Percentiles rank a stretch among this genome's conserved stretches.
Conservation (phyloP, 2,888 invertebrate genomes). For the Drosophila dives region DNA sequence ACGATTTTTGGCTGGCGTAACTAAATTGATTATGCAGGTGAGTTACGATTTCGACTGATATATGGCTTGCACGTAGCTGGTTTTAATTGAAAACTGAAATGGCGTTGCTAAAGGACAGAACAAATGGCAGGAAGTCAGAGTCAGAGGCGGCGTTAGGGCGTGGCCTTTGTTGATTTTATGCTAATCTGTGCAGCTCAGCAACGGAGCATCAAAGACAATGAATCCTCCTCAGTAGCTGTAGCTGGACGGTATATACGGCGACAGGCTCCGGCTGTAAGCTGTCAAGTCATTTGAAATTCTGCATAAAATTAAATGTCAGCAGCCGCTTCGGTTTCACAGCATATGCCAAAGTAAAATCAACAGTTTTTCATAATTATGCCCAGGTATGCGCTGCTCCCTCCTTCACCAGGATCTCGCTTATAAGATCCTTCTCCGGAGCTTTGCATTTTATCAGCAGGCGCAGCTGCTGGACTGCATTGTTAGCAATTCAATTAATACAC, state of each 20-base stretch:
- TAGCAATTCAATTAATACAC: constrained; percentile 64
- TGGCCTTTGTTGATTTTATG: constrained; percentile 68
- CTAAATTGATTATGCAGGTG: constrained; percentile 71
- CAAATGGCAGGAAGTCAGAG: constrained; percentile 23
- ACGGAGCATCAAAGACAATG: constrained; percentile 54
- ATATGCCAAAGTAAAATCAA: constrained; percentile 73
- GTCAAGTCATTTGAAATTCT: constrained; percentile 68
- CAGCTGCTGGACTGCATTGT: constrained; percentile 61
- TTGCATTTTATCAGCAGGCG: constrained; percentile 51
- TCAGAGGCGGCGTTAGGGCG: constrained; percentile 25
- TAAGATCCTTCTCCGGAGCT: constrained; percentile 20
- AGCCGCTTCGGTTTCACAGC: constrained; percentile 32
- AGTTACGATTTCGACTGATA: constrained; percentile 64
- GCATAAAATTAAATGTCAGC: constrained; percentile 66
- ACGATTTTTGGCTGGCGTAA: constrained; percentile 4
- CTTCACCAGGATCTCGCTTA: constrained; percentile 1
- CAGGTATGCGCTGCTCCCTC: constrained; percentile 42
- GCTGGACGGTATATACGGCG: constrained; percentile 5
- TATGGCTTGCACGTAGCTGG: constrained; percentile 56
- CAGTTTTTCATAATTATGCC: constrained; percentile 69
- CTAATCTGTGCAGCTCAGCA: constrained; percentile 71
- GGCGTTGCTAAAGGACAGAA: constrained; percentile 29
- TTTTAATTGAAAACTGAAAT: constrained; percentile 76
- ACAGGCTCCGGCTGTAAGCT: constrained; percentile 5
- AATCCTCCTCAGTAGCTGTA: constrained; percentile 2